Evolutionary conservation across 2,113 vertebrate genomes (phyloP).

Genomic region (Osmerus eperlanus): DNA sequence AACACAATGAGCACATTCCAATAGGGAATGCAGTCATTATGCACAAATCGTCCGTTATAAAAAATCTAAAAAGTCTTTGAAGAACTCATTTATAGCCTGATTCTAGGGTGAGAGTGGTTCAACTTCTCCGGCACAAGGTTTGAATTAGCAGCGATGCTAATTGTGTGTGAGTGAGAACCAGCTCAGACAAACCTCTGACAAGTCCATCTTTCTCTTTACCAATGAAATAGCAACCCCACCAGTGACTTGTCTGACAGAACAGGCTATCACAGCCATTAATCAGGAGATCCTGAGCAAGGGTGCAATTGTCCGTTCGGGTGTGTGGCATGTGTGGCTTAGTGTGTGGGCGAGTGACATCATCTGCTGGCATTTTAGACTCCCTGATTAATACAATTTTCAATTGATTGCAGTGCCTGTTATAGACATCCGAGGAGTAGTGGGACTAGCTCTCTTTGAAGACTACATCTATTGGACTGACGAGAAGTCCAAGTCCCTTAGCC

Average conservation of each 20-base stretch:
- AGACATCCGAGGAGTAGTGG: slow-evolving; percentile 90
- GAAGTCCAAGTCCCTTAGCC: slow-evolving; percentile 94
- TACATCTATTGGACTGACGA: slow-evolving; percentile 98
- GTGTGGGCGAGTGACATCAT: not conserved
- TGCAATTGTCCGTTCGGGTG: not conserved
- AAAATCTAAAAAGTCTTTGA: too few species aligned
- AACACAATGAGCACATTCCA: too few species aligned
- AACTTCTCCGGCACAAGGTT: not conserved
- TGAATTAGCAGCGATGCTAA: not conserved
- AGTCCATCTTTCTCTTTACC: not conserved
- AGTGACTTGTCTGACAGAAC: not conserved
- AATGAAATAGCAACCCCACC: not conserved
- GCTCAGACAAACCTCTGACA: not conserved
- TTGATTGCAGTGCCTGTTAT: not conserved
- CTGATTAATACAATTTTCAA: not conserved
- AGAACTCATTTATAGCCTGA: too few species aligned
- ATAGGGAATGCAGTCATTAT: too few species aligned
- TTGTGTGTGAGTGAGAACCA: not conserved
- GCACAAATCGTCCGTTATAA: too few species aligned
- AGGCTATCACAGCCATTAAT: slow-evolving; percentile 4
- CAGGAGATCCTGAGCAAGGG: not conserved
- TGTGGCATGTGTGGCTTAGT: not conserved
- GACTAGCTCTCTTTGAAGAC: slow-evolving; percentile 95
- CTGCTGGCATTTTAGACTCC: not conserved
- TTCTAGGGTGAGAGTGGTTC: not conserved